phyloP scores from a whole-genome alignment of 2,797 vertebrate species.

The Tachyglossus aculeatus region DNA sequence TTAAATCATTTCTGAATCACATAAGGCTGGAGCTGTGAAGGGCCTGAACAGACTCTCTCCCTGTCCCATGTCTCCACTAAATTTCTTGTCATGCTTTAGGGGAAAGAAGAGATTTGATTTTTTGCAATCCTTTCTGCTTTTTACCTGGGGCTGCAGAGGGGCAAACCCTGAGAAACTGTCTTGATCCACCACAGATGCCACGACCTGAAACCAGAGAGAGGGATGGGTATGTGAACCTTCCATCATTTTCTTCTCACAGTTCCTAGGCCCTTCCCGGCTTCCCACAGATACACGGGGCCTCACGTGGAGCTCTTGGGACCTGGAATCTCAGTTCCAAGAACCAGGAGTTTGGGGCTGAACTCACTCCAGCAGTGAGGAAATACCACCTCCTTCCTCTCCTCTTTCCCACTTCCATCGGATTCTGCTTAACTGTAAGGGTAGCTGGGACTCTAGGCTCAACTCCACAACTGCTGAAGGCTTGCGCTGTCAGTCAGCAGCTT shows the following conservation, averaged over 20 bases:
- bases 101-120: not conserved
- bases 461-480: too few relatives aligned
- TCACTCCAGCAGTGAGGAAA: not conserved
- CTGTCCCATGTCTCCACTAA: not conserved
- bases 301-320: accelerated
- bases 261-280: not conserved
- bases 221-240: not conserved
- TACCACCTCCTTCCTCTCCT: accelerated
- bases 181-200: constrained; percentile 89
- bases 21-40: not conserved
- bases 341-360: not conserved
- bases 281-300: not conserved
- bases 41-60: too few relatives aligned
- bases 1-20: not conserved
- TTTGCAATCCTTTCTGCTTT: too few relatives aligned
- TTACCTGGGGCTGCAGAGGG: constrained; percentile 93
- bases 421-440: not conserved
- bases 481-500: too few relatives aligned
- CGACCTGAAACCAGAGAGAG: constrained; percentile 77
- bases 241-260: accelerated
- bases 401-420: not conserved
- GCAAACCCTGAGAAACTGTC: constrained; percentile 94
- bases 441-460: not conserved
- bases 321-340: not conserved
- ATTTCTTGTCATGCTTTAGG: not conserved